These are phyloP conservation scores for Stegostoma tigrinum DNA, from an alignment of 2,113 vertebrate species.

Conservation along the genomic window DNA sequence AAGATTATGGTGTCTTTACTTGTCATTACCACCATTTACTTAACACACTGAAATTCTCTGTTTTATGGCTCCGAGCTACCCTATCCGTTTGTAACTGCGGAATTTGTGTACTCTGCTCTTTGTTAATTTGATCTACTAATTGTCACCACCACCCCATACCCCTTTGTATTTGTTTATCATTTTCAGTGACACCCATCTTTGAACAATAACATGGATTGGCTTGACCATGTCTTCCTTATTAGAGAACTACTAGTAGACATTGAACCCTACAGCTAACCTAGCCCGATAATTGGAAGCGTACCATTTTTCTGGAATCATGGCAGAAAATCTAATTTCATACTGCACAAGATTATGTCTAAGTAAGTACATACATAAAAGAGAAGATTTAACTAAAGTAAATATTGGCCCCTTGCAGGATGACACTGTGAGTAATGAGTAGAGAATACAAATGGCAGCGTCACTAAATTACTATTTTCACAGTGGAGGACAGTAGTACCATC, in stretches of 20 bases:
- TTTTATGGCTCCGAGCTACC: neutral
- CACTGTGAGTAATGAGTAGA: too few species aligned
- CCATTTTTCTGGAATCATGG: neutral
- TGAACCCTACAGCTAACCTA: neutral
- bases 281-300: neutral
- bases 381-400: neutral
- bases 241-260: neutral
- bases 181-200: neutral
- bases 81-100: neutral
- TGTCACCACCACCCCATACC: neutral
- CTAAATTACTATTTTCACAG: too few species aligned
- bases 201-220: neutral
- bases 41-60: neutral
- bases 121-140: neutral
- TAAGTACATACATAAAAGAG: neutral
- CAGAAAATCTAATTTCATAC: neutral
- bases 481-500: too few species aligned
- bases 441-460: too few species aligned
- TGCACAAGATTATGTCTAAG: neutral
- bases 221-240: neutral
- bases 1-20: too few species aligned
- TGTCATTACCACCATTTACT: neutral
- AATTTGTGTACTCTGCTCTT: neutral
- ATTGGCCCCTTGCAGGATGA: neutral
- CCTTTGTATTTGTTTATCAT: neutral